Evolutionary conservation across 2,797 vertebrate species (phyloP).

Genomic region (Rhabdomys pumilio): DNA sequence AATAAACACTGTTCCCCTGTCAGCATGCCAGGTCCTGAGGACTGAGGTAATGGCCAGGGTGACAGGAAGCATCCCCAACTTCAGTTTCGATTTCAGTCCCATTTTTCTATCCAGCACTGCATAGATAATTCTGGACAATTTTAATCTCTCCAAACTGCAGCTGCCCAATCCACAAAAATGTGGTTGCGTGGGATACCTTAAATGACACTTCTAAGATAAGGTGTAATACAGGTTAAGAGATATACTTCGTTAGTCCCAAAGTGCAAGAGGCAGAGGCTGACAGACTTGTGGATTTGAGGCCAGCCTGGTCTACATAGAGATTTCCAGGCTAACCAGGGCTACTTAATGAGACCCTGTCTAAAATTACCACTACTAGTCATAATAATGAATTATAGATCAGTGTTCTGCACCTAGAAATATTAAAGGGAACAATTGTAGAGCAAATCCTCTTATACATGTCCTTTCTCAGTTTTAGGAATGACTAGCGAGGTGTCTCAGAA

Average conservation of each 20-base stretch:
- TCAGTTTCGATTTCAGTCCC: background rate
- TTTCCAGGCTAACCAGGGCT: background rate
- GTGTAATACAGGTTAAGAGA: background rate
- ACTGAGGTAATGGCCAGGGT: background rate
- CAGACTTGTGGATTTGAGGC: background rate
- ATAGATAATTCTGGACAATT: constrained; percentile 9
- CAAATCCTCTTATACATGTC: constrained; percentile 3
- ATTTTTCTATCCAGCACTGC: constrained; percentile 12
- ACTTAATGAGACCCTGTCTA: background rate
- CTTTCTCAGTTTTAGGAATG: constrained; percentile 53
- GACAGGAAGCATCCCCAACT: background rate
- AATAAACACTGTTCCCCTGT: background rate
- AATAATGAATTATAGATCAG: background rate
- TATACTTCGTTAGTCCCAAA: background rate
- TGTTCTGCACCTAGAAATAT: constrained; percentile 38
- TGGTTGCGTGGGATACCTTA: background rate
- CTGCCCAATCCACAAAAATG: background rate
- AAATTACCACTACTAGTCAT: background rate
- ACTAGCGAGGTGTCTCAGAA: constrained; percentile 39
- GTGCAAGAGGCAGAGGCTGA: background rate
- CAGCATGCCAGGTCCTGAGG: background rate
- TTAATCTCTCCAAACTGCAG: background rate
- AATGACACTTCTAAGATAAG: constrained; percentile 25
- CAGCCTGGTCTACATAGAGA: background rate
- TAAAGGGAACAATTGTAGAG: constrained; percentile 34